These are phyloP conservation scores for Dreissena polymorpha DNA, from an alignment of 1,140 invertebrate species.

Conservation along the genomic window DNA sequence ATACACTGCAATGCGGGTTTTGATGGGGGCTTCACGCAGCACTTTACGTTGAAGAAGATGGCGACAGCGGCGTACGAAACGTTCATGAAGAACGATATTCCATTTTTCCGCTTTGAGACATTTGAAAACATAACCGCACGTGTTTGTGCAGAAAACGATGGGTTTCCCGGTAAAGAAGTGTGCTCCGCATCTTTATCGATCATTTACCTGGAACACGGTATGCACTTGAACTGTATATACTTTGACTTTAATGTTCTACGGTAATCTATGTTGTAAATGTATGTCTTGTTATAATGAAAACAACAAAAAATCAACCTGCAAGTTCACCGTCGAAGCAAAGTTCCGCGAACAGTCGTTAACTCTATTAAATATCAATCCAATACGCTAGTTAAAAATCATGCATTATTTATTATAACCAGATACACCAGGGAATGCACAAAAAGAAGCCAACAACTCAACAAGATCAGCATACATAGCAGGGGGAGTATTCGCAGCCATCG, in stretches of 20 bases:
- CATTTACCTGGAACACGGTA: not conserved
- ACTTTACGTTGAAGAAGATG: constrained; percentile 56
- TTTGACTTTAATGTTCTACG: not conserved
- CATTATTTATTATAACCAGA: not conserved
- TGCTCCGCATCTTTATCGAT: constrained; percentile 38
- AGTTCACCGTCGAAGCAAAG: not conserved
- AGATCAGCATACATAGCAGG: constrained; percentile 36
- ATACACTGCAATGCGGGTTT: constrained; percentile 58
- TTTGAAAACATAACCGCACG: constrained; percentile 52
- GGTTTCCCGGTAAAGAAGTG: constrained; percentile 33
- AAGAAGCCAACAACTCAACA: constrained; percentile 10
- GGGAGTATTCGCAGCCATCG: constrained; percentile 26
- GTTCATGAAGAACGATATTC: constrained; percentile 7
- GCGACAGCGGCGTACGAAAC: constrained; percentile 18
- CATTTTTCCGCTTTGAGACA: constrained; percentile 36
- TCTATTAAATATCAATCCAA: not conserved
- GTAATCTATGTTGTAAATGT: not conserved
- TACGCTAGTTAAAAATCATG: not conserved
- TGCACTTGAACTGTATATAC: not conserved
- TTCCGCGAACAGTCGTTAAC: not conserved
- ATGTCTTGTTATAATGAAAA: not conserved
- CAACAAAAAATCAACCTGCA: not conserved
- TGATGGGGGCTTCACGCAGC: constrained; percentile 59
- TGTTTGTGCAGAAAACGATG: constrained; percentile 57
- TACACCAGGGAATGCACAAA: not conserved